phyloP scores from a whole-genome alignment of 1,140 invertebrate species.

The Diploscapter pachys region DNA sequence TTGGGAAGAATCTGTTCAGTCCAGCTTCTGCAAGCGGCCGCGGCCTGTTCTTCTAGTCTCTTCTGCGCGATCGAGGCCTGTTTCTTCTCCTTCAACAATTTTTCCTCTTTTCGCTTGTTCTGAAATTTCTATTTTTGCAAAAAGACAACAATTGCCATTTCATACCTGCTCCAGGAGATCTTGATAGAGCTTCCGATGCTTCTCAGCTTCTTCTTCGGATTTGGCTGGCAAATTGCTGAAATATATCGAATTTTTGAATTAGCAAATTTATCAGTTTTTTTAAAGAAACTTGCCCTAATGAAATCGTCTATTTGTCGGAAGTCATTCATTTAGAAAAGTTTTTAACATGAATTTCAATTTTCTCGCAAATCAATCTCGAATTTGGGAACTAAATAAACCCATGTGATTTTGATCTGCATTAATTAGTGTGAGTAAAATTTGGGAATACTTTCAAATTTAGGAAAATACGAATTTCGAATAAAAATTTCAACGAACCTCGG shows the following conservation, averaged over 20 bases:
- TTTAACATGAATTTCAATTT: too few species aligned
- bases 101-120: conserved; percentile 30
- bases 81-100: conserved; percentile 27
- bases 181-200: conserved; percentile 27
- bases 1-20: conserved; percentile 36
- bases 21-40: conserved; percentile 32
- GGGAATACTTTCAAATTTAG: too few species aligned
- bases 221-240: conserved; percentile 34
- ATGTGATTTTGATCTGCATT: too few species aligned
- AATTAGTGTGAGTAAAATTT: too few species aligned
- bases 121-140: neutral
- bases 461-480: neutral
- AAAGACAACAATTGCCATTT: neutral
- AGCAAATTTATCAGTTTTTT: too few species aligned
- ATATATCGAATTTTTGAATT: conserved; percentile 5
- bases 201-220: conserved; percentile 33
- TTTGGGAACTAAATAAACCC: too few species aligned
- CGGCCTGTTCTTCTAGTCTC: conserved; percentile 34
- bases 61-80: conserved; percentile 24
- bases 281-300: too few species aligned
- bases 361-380: too few species aligned
- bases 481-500: conserved; percentile 30
- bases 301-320: too few species aligned
- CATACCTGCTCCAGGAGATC: conserved; percentile 28
- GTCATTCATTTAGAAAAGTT: too few species aligned